A percentile compares a stretch with the other conserved stretches of the same genome.
These are phyloP conservation scores for Actinostola sp. DNA, from an alignment of 92 coral and sea anemone species.

Conservation along the genomic window DNA sequence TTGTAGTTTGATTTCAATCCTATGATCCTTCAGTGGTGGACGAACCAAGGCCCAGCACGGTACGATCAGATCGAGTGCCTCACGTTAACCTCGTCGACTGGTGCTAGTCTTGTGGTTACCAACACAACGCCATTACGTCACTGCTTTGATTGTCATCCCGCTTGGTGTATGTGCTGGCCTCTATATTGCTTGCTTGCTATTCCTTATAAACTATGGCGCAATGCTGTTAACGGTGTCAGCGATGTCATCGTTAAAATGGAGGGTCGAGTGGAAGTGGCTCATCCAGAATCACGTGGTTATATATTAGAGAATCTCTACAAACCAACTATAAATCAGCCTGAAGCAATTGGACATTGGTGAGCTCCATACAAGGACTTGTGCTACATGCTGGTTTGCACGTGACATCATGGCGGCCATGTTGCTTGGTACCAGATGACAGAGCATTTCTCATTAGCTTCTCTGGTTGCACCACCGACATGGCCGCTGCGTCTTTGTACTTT, in stretches of 20 bases:
- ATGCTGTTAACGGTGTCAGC: slow-evolving; percentile 53
- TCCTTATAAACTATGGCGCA: slow-evolving; percentile 89
- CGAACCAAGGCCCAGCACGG: slow-evolving; percentile 78
- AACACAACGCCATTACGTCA: slow-evolving; percentile 73
- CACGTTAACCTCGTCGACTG: slow-evolving; percentile 72
- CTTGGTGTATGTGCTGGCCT: slow-evolving; percentile 93
- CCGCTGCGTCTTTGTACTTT: no score
- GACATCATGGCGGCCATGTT: background rate
- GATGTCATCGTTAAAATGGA: slow-evolving; percentile 63
- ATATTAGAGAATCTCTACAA: slow-evolving; percentile 1
- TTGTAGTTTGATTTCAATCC: slow-evolving; percentile 84
- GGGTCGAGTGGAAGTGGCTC: slow-evolving; percentile 43
- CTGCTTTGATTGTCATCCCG: slow-evolving; percentile 82
- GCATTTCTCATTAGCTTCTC: no score
- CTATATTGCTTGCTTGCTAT: slow-evolving; percentile 75
- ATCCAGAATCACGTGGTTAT: slow-evolving; percentile 40
- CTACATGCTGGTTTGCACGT: background rate
- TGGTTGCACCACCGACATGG: no score
- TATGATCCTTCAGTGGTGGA: slow-evolving; percentile 89
- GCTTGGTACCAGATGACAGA: background rate
- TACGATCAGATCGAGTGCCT: slow-evolving; percentile 86
- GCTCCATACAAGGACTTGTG: background rate
- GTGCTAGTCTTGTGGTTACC: slow-evolving; percentile 76
- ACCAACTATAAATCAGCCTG: slow-evolving; percentile 4
- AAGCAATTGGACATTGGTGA: slow-evolving; percentile 14